phyloP scores from a whole-genome alignment of 2,113 vertebrate genomes.

The Numenius arquata region DNA sequence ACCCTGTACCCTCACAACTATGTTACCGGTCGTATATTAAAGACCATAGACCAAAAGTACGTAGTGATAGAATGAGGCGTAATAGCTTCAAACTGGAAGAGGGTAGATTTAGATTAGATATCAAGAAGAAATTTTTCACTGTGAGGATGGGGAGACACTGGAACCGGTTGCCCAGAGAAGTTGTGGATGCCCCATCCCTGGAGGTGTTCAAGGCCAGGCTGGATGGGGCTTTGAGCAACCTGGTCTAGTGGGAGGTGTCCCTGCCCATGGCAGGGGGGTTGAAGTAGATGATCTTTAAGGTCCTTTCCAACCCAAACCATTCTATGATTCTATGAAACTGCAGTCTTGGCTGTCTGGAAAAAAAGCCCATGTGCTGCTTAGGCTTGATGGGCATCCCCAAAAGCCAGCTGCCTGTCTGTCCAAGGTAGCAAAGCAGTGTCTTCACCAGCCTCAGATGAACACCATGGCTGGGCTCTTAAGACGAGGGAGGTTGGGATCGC shows the following conservation, averaged over 20 bases:
- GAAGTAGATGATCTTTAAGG: too few relatives aligned
- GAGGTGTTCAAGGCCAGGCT: background rate
- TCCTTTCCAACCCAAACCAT: too few relatives aligned
- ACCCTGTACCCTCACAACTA: background rate
- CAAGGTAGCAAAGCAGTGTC: background rate
- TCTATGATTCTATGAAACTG: background rate
- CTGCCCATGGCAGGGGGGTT: too few relatives aligned
- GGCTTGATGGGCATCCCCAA: background rate
- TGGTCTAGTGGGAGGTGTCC: background rate
- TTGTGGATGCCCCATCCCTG: background rate
- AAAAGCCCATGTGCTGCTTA: background rate
- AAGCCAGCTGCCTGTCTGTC: accelerated
- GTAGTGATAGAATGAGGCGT: background rate
- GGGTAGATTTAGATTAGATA: background rate
- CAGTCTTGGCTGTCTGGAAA: background rate
- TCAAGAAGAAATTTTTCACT: background rate
- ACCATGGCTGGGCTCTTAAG: background rate
- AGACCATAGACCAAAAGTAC: background rate
- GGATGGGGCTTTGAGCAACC: background rate
- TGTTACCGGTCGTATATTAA: background rate
- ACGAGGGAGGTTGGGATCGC: background rate
- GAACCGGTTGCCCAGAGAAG: background rate
- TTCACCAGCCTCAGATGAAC: background rate
- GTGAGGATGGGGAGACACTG: background rate
- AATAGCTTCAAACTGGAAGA: background rate